Evolutionary conservation across 2,888 invertebrate species (phyloP), one percentile per base, ranked within the genome.

Genomic region (Zhuqinia jingwanae): DNA sequence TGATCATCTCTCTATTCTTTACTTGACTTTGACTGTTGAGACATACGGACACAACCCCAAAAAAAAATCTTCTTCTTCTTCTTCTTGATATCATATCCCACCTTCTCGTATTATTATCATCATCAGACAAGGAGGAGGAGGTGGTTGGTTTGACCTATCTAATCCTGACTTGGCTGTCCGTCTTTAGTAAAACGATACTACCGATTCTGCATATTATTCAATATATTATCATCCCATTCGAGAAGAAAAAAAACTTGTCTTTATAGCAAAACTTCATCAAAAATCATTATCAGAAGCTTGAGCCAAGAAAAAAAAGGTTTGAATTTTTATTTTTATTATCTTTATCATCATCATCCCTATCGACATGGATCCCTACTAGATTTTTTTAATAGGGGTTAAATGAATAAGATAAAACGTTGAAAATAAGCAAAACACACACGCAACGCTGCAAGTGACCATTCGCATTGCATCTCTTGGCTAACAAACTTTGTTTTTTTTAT

Each of bases 321-420:
- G 36, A 36, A 36, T 36, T 36, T 36, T 36, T n/a, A n/a, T n/a
- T n/a, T 30, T 30, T 60, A 13, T 11, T 53, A 60, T 60, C 30
- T 25, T 58, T 25, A 15, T 11, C 25, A 47, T 11, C 58, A 22
- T 22, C n/a, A 65, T 65, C 65, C 17, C 13, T 22, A 70, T 17
- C 47, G 27, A 50, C 63, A 79, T 50, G 79, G 53, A 73, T 73
- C 47, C 70, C 70, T 50, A 50, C 70, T 63, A 65, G 20, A 79
- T 50, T 47, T 79, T n/a, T 36, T 79, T 65, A 79, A 79, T 79
- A 79, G 79, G 53, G 79, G 79, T 79, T 79, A 79, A 73, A 79
- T 79, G 79, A 79, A 79, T 76, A 77, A 60, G 58, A 77, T 42
- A 15, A 10, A 6, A 5, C 13, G 30, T 15, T n/a, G n/a, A n/a